phyloP scores from a whole-genome alignment of 2,888 invertebrate species.

The Saturnia pavonia region DNA sequence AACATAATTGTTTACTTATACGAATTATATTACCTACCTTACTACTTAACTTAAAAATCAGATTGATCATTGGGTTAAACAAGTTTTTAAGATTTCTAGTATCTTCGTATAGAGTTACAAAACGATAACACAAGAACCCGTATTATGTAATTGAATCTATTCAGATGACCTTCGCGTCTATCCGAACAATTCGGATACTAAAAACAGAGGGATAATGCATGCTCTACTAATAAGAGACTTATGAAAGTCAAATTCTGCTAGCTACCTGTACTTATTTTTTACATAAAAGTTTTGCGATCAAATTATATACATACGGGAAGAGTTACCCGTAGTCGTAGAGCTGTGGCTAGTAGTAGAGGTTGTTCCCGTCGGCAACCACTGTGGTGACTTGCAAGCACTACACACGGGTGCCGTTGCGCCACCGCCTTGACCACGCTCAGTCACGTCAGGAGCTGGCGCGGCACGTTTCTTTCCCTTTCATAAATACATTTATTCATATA shows the following conservation, averaged over 20 bases:
- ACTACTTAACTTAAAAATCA: not conserved
- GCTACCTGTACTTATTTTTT: not conserved
- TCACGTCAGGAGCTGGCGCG: constrained; percentile 83
- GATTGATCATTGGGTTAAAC: not conserved
- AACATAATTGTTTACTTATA: too few relatives aligned
- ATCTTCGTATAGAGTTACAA: not conserved
- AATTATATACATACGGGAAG: constrained; percentile 76
- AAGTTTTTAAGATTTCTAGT: not conserved
- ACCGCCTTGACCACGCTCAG: constrained; percentile 62
- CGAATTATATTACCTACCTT: too few relatives aligned
- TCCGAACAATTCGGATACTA: not conserved
- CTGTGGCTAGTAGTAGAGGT: constrained; percentile 81
- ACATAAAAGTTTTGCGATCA: not conserved
- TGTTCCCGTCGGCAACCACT: constrained; percentile 76
- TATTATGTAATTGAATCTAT: not conserved
- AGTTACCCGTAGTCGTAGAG: constrained; percentile 82
- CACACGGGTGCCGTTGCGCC: constrained; percentile 46
- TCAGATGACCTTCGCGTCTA: not conserved
- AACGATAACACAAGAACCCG: not conserved
- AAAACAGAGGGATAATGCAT: not conserved
- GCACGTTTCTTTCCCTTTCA: constrained; percentile 72
- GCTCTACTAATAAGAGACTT: not conserved
- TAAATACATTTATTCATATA: constrained; percentile 9
- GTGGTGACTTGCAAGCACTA: constrained; percentile 65
- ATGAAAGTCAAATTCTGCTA: not conserved